Evolutionary conservation across 2,113 vertebrate genomes (phyloP), one percentile per base, ranked within the genome.

Genomic region (Spea bombifrons): DNA sequence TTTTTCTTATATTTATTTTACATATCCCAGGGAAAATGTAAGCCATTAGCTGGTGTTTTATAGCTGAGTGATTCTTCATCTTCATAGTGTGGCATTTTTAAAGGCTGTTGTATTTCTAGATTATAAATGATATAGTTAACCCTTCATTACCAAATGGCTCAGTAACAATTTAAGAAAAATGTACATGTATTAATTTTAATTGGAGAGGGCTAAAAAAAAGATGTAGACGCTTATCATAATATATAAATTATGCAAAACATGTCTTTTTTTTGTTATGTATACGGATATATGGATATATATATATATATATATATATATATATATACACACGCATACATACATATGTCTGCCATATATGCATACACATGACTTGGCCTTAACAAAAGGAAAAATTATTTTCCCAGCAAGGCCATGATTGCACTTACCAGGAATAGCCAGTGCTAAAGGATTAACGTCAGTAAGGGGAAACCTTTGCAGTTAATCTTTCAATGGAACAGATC

Each of bases 381-480:
- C 75, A 70, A 49, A 67, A 47, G 67, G 65, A 77, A 66, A 52
- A 59, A 77, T 63, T 77, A 66, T 70, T 77, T 77, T 77, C 75
- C 75, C 75, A 77, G 75, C 75, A 77, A 70, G 75, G 66, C 66
- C 55, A 50, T 77, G 68, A 77, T 69, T 70, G 66, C 65, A 77
- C 75, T 66, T 77, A 77, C 75, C 66, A 77, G 75, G 75, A 77
- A 77, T 69, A 70, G 53, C 57, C 63, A 16, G 75, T 59, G 53
- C 66, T 70, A 61, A 70, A 77, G 75, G 75, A 77, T 77, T 77
- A 70, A 77, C 70, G 67, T 66, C n/a, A 55, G 75, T 77, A 59
- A 69, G 75, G 75, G 66, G 67, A 77, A 77, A 77, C 70, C 75
- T 46, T 69, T 77, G 75, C 75, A 63, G 75, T 77, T 77, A 77